A percentile compares a stretch with the other conserved stretches of the same genome.
phyloP scores from a whole-genome alignment of 2,797 vertebrate genomes.

The Spondyliosoma cantharus region DNA sequence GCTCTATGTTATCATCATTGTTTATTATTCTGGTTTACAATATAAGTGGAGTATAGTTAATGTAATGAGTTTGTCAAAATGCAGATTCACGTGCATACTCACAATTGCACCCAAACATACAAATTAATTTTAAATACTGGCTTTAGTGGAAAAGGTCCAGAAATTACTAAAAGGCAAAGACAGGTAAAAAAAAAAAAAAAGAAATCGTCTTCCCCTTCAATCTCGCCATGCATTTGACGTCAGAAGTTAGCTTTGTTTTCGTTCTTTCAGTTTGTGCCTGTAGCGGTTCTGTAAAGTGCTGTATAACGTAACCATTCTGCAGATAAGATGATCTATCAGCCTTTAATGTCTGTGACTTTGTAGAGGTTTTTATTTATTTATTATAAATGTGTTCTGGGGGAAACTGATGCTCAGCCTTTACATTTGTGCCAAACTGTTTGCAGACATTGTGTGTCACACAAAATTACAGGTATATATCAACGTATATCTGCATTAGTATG shows the following conservation, averaged over 20 bases:
- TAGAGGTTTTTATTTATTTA: slow-evolving; percentile 76
- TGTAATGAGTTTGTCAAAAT: slow-evolving; percentile 58
- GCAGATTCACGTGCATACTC: slow-evolving; percentile 39
- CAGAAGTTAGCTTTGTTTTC: slow-evolving; percentile 44
- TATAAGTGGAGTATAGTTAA: slow-evolving; percentile 59
- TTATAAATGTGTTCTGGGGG: slow-evolving; percentile 67
- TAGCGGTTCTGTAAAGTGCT: slow-evolving; percentile 85
- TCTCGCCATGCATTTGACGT: slow-evolving; percentile 68
- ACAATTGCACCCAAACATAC: slow-evolving; percentile 29
- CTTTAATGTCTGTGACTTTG: slow-evolving; percentile 80
- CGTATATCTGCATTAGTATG: slow-evolving; percentile 71
- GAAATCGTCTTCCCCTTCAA: slow-evolving; percentile 60
- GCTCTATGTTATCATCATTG: slow-evolving; percentile 39
- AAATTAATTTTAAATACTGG: background rate
- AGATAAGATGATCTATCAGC: slow-evolving; percentile 75
- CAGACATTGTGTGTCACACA: slow-evolving; percentile 78
- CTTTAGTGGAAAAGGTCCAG: slow-evolving; percentile 22
- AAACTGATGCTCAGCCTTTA: slow-evolving; percentile 81
- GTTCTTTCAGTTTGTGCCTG: slow-evolving; percentile 81
- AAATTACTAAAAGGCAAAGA: slow-evolving; percentile 38
- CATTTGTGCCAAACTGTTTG: slow-evolving; percentile 87
- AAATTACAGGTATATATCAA: slow-evolving; percentile 66
- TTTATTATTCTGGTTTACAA: slow-evolving; percentile 55
- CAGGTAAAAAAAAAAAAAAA: slow-evolving; percentile 7
- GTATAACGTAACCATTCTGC: slow-evolving; percentile 79